These are phyloP conservation scores for Piliocolobus tephrosceles DNA, from an alignment of 2,113 vertebrate genomes.

Conservation along the genomic window DNA sequence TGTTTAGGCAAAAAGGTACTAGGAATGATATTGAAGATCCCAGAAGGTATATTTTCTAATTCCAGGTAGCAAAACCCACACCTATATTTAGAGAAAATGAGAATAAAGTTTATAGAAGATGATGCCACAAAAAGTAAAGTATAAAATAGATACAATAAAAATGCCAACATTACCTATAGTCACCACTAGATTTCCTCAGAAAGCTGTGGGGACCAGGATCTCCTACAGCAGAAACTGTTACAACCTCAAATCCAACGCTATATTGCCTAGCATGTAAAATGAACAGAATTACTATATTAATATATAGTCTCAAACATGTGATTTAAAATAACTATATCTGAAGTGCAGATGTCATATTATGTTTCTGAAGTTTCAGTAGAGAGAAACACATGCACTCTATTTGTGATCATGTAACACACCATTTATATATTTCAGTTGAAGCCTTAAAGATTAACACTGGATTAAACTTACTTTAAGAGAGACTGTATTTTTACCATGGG, in stretches of 20 bases:
- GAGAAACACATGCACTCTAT: neutral
- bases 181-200: conserved; percentile 94
- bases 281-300: neutral
- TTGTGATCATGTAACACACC: neutral
- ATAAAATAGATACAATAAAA: neutral
- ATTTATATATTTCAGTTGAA: neutral
- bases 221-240: conserved; percentile 88
- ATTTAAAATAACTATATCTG: neutral
- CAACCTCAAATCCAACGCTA: conserved; percentile 95
- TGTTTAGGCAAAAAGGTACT: conserved; percentile 98
- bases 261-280: conserved; percentile 87
- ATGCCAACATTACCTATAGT: conserved; percentile 91
- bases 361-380: neutral
- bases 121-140: neutral
- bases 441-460: neutral
- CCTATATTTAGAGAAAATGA: conserved; percentile 81
- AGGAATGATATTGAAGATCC: conserved; percentile 96
- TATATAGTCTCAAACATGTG: neutral
- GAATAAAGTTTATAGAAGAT: neutral
- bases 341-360: neutral
- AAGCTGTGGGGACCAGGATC: conserved; percentile 89
- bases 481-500: neutral
- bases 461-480: conserved; percentile 13
- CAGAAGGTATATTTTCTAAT: conserved; percentile 89
- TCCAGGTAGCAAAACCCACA: conserved; percentile 99